Percentiles rank a stretch among this genome's conserved stretches.
Evolutionary conservation across 2,113 vertebrate species (phyloP).

Genomic region (Pithys albifrons): DNA sequence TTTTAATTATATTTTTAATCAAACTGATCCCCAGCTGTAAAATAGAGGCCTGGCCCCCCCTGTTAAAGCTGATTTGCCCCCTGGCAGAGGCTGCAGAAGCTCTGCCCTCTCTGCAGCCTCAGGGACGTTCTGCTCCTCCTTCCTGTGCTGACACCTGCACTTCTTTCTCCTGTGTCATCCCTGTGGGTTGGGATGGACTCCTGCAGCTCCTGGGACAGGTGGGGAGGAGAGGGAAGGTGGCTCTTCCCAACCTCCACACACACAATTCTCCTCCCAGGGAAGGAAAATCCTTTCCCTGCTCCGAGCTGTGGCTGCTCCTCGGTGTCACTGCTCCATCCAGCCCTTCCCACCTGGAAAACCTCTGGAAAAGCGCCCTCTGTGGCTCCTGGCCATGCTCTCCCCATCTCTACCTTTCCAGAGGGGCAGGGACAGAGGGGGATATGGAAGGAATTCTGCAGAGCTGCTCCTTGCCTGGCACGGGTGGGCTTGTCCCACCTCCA

Average conservation of each 20-base stretch:
- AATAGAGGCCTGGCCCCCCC: neutral
- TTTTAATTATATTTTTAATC: neutral
- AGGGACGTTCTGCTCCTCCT: neutral
- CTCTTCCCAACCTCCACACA: neutral
- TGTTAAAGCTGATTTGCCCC: neutral
- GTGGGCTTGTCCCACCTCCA: neutral
- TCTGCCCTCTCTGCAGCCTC: neutral
- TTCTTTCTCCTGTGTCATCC: neutral
- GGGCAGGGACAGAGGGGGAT: neutral
- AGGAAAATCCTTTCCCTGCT: neutral
- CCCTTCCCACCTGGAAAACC: fast-evolving
- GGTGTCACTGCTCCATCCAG: neutral
- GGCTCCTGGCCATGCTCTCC: neutral
- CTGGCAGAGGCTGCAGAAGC: neutral
- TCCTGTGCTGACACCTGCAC: neutral
- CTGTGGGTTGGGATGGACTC: neutral
- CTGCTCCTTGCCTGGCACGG: neutral
- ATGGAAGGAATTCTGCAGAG: neutral
- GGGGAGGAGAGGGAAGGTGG: neutral
- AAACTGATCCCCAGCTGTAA: neutral
- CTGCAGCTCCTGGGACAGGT: neutral
- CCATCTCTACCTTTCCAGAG: neutral
- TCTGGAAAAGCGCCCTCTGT: neutral
- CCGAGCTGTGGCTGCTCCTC: neutral
- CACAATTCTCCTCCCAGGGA: neutral